Conservation (phyloP, 2,113 vertebrate species). For the Lipophrys pholis region DNA sequence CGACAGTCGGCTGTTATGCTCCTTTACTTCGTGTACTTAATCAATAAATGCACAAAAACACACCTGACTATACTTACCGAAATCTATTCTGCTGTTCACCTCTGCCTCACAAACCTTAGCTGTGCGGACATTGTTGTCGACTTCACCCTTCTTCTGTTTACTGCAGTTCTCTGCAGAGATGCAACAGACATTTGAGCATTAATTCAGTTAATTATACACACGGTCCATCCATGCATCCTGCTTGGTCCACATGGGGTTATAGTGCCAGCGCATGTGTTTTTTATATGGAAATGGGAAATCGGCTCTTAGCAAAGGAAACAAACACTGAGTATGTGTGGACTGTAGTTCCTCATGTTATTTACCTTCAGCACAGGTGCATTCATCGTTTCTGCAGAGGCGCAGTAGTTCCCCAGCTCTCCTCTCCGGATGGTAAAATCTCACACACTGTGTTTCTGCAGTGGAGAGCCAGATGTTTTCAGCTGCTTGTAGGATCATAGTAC, state of each 20-base stretch:
- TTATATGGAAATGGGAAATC: too few relatives aligned
- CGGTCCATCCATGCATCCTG: too few relatives aligned
- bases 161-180: constrained; percentile 84
- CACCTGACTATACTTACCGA: constrained; percentile 46
- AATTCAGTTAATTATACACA: not conserved
- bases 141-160: constrained; percentile 29
- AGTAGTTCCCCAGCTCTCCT: constrained; percentile 48
- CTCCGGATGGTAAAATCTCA: constrained; percentile 78
- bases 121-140: constrained; percentile 20
- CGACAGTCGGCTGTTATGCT: not conserved
- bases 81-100: constrained; percentile 63
- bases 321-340: too few relatives aligned
- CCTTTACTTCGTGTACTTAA: not conserved
- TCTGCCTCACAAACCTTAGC: constrained; percentile 74
- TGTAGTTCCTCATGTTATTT: not conserved
- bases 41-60: too few relatives aligned
- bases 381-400: constrained; percentile 56
- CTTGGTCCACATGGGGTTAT: too few relatives aligned
- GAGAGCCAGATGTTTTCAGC: too few relatives aligned
- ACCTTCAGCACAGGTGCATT: constrained; percentile 79
- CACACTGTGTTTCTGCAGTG: constrained; percentile 70
- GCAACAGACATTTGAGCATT: not conserved
- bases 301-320: too few relatives aligned
- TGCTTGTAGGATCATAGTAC: too few relatives aligned
- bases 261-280: too few relatives aligned